A percentile compares a stretch with the other conserved stretches of the same genome.
Evolutionary conservation across 1,140 invertebrate species (phyloP).

Genomic region (Temnothorax longispinosus): DNA sequence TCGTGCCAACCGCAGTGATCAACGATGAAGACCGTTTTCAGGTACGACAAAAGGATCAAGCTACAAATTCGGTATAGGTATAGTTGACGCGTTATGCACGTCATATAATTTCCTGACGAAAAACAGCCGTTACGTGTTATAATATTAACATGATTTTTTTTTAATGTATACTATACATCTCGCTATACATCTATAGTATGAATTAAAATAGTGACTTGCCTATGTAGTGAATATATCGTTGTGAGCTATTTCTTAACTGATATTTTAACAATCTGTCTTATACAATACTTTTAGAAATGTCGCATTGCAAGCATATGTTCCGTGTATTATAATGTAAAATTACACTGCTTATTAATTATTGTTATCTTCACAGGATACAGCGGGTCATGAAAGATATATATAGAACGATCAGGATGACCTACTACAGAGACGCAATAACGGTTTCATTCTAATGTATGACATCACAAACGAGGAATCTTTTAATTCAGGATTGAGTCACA

Average conservation of each 20-base stretch:
- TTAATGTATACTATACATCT: neutral
- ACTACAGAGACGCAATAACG: conserved; percentile 99
- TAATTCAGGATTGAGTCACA: conserved; percentile 99
- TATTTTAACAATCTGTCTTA: neutral
- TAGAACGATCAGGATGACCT: conserved; percentile 99
- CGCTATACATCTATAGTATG: neutral
- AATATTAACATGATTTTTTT: neutral
- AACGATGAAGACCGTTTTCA: conserved; percentile 99
- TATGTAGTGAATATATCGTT: neutral
- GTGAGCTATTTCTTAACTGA: neutral
- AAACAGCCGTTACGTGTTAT: neutral
- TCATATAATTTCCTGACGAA: conserved; percentile 12
- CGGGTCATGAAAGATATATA: conserved; percentile 99
- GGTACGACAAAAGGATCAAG: conserved; percentile 97
- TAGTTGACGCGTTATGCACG: conserved; percentile 63
- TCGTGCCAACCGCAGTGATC: conserved; percentile 99
- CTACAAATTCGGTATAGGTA: conserved; percentile 97
- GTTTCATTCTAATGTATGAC: conserved; percentile 99
- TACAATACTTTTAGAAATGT: no score
- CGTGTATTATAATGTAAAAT: neutral
- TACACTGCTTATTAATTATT: neutral
- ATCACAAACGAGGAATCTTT: conserved; percentile 99
- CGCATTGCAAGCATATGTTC: neutral
- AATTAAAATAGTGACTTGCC: neutral
- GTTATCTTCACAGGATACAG: conserved; percentile 93